Evolutionary conservation across 2,888 invertebrate genomes (phyloP).

Genomic region (Netelia virgata): DNA sequence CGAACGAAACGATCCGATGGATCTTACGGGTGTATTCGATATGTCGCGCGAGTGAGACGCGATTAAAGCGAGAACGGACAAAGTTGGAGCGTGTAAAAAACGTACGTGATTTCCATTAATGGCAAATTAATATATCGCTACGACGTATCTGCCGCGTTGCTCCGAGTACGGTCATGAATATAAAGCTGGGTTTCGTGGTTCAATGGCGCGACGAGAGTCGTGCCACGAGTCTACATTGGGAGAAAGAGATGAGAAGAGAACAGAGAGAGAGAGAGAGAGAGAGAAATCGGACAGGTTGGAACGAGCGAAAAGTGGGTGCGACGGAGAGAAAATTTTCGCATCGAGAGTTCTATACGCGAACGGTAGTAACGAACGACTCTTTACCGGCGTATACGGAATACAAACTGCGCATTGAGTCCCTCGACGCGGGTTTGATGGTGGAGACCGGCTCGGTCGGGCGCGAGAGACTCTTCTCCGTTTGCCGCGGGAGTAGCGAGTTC

Average conservation of each 20-base stretch:
- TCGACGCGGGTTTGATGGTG: conserved; percentile 45
- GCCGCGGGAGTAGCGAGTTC: conserved; percentile 43
- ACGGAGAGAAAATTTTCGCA: conserved; percentile 52
- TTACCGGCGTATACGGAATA: conserved; percentile 77
- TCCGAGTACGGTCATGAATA: conserved; percentile 75
- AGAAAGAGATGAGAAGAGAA: conserved; percentile 9
- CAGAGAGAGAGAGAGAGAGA: conserved; percentile 34
- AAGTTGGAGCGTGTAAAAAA: conserved; percentile 12
- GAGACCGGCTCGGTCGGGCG: conserved; percentile 26
- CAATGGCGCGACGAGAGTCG: conserved; percentile 47
- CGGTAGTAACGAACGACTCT: conserved; percentile 78
- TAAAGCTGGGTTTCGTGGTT: conserved; percentile 66
- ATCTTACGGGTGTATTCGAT: background rate
- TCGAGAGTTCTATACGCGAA: conserved; percentile 64
- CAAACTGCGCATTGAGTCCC: conserved; percentile 79
- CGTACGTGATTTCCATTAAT: conserved; percentile 71
- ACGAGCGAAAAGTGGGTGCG: conserved; percentile 41
- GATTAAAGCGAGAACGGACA: conserved; percentile 11
- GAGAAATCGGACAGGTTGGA: conserved; percentile 18
- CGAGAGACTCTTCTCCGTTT: conserved; percentile 19
- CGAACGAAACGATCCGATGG: background rate
- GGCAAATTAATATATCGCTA: conserved; percentile 77
- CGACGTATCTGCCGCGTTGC: conserved; percentile 67
- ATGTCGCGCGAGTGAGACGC: background rate
- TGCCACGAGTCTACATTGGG: conserved; percentile 5